These are phyloP conservation scores for Scaptodrosophila lebanonensis DNA, from an alignment of 1,140 invertebrate genomes.

Conservation along the genomic window DNA sequence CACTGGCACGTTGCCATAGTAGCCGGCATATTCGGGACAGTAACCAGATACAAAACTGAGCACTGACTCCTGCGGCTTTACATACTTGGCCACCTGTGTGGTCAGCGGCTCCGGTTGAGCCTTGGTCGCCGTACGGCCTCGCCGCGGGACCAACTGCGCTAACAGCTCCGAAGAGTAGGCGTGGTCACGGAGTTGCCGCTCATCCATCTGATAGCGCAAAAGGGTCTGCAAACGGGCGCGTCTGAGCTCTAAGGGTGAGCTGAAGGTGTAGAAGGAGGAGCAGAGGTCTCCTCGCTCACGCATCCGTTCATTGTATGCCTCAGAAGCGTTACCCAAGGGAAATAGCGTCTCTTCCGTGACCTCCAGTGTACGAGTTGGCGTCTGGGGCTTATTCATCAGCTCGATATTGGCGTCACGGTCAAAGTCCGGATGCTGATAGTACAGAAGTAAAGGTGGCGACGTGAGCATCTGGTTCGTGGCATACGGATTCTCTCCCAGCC, in stretches of 20 bases:
- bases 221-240: slow-evolving; percentile 25
- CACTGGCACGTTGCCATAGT: slow-evolving; percentile 31
- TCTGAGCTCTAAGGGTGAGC: slow-evolving; percentile 22
- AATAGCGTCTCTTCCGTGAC: no score
- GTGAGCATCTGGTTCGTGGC: background rate
- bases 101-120: background rate
- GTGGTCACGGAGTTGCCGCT: slow-evolving; percentile 9
- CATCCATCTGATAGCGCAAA: slow-evolving; percentile 17
- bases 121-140: background rate
- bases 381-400: background rate
- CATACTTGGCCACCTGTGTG: slow-evolving; percentile 11
- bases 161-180: background rate
- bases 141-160: slow-evolving; percentile 13
- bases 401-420: background rate
- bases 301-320: slow-evolving; percentile 1
- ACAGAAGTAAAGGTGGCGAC: background rate
- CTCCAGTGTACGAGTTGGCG: background rate
- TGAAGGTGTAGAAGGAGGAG: background rate
- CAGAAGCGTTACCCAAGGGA: background rate
- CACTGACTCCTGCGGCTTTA: slow-evolving; percentile 36
- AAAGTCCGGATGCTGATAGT: slow-evolving; percentile 25
- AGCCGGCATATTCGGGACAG: slow-evolving; percentile 43
- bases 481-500: background rate
- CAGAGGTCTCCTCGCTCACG: slow-evolving; percentile 2
- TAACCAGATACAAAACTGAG: slow-evolving; percentile 4